Base-by-base conservation (phyloP, 2,113 vertebrate species). In the Junco hyemalis region DNA sequence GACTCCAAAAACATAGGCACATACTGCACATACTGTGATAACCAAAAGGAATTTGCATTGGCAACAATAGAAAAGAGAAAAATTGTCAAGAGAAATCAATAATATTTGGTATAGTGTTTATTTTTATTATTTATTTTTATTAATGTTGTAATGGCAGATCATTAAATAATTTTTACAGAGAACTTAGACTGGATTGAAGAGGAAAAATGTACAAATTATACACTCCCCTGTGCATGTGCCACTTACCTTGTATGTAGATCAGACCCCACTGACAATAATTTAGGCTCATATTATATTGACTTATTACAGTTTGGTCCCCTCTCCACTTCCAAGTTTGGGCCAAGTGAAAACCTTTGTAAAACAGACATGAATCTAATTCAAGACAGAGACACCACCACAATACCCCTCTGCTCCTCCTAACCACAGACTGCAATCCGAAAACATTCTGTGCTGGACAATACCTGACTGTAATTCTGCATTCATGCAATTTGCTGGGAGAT, bases 291-390 rank as follows among this genome's bases (percentile, higher is more conserved):
- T 19, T 53, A 18, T 35, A 50, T 59, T 57, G 48, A 72, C 11
- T 50, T 86, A 36, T 71, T 92, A 44, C 21, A 36, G 5, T 36
- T 76, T 74, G 9, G 5, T 68, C 7, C 10, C n/a, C 23, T 73
- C 28, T 40, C 6, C 48, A 9, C 36, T 69, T 86, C 44, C 40
- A 65, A 40, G 31, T 44, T 77, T 48, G 45, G 40, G 53, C 17
- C 36, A 69, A 59, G 14, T 53, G 25, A 87, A 94, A 95, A n/a
- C 40, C 23, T 61, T 35, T 85, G 76, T 64, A 72, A 81, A 92
- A 7, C 28, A 69, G 56, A 40, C 48, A 42, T 61, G 12, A 56
- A 74, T 76, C n/a, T 81, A 79, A 45, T 60, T 63, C 69, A 87
- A 71, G 47, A 44, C 31, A 59, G 53, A 86, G 77, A 38, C 18